Evolutionary conservation across 2,797 vertebrate species (phyloP), one percentile per base, ranked within the genome.

Genomic region (Chaunax sp.): DNA sequence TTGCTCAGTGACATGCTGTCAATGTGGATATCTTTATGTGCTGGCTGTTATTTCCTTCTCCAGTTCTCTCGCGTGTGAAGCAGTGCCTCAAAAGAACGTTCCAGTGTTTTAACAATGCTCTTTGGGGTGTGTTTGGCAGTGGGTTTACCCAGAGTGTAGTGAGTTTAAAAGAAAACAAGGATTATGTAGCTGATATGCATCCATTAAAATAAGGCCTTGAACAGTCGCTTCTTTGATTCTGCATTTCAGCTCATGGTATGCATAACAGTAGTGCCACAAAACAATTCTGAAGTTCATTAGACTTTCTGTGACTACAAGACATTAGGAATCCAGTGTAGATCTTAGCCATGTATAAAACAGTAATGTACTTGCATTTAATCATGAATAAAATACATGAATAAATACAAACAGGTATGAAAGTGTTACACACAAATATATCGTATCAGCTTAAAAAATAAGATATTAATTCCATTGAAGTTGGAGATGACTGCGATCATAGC

Each of bases 1-100:
- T 61, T 62, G 18, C 40, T 62, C n/a, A n/a, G 23, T 68, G 54
- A 35, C 40, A 33, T 26, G 10, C 23, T 46, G 44, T 51, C 30
- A 41, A 38, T 25, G 15, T 52, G 19, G 35, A 58, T 28, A 14
- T 74, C 25, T 67, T 72, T 52, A 56, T 65, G 23, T 60, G 58
- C 33, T 47, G 52, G 14, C 52, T 71, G 66, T 61, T 53, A 19
- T 78, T 57, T n/a, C 35, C 75, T 75, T 40, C 58, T 77, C 66
- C 40, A 15, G 55, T 20, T 68, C 33, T 35, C 33, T 35, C 33
- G 12, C 10, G 10, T 35, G n/a, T 35, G 8, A 72, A 85, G 67
- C 65, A n/a, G 33, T 56, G 68, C 53, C 40, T 72, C 54, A 45
- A 43, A 45, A 60, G n/a, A 87, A 81, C 74, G 67, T 81, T 81